These are phyloP conservation scores for Ranitomeya imitator DNA, from an alignment of 2,113 vertebrate species.

Conservation along the genomic window DNA sequence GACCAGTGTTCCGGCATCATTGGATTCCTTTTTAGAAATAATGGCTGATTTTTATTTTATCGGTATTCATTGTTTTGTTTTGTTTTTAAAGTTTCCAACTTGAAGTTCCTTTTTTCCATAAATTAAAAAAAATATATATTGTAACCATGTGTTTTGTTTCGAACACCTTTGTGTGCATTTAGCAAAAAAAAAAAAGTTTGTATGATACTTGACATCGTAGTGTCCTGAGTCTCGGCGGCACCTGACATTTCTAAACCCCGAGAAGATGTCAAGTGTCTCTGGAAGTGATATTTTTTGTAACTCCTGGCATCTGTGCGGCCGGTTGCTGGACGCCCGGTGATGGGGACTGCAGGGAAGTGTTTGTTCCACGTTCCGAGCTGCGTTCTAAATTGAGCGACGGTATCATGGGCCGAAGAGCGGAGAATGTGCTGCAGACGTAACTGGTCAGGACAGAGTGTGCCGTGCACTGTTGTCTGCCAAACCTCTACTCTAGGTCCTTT, in stretches of 20 bases:
- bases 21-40: too few species aligned
- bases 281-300: background rate
- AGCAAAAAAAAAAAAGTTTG: background rate
- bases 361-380: background rate
- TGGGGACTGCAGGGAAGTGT: background rate
- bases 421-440: slow-evolving; percentile 27
- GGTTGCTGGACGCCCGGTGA: background rate
- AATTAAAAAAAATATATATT: too few species aligned
- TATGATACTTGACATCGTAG: background rate
- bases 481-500: background rate
- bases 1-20: too few species aligned
- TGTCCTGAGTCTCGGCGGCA: background rate
- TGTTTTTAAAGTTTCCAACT: too few species aligned
- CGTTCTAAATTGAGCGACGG: background rate
- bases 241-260: background rate
- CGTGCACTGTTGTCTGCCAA: slow-evolving; percentile 7
- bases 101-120: too few species aligned
- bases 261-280: background rate
- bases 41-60: too few species aligned
- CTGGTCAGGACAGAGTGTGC: slow-evolving; percentile 14
- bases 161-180: too few species aligned
- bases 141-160: too few species aligned
- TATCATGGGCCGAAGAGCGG: background rate
- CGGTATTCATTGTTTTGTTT: too few species aligned
- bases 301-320: background rate